Conservation (phyloP, 1,140 invertebrate species). For the Oryctes rhinoceros region DNA sequence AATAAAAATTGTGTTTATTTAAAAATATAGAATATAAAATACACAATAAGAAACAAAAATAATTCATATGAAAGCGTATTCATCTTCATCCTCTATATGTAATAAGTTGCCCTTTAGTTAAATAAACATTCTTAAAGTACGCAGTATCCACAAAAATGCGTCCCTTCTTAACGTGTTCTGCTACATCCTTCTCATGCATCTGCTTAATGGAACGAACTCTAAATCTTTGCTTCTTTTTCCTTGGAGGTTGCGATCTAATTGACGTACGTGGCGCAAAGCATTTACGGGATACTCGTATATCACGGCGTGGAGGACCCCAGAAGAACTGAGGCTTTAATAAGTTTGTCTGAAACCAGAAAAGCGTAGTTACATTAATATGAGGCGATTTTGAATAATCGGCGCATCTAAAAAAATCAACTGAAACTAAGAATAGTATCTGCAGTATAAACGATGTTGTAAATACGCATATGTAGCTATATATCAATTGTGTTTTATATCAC, state of each 20-base stretch:
- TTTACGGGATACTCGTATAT: slow-evolving; percentile 44
- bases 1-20: no score
- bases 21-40: background rate
- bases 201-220: slow-evolving; percentile 43
- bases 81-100: background rate
- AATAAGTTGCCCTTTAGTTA: slow-evolving; percentile 14
- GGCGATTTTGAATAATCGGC: background rate
- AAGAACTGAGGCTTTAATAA: slow-evolving; percentile 44
- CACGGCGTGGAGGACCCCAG: slow-evolving; percentile 44
- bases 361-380: background rate
- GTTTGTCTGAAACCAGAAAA: slow-evolving; percentile 26
- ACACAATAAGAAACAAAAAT: background rate
- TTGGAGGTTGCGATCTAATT: slow-evolving; percentile 46
- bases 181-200: slow-evolving; percentile 45
- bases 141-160: slow-evolving; percentile 44
- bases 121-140: slow-evolving; percentile 43
- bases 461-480: no score
- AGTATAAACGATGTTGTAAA: no score
- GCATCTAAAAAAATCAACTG: no score
- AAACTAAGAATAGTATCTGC: no score
- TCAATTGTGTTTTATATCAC: no score
- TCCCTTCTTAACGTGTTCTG: slow-evolving; percentile 35
- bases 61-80: background rate
- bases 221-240: slow-evolving; percentile 44
- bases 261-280: slow-evolving; percentile 43